phyloP scores from a whole-genome alignment of 2,113 vertebrate genomes.

The Trematocara macrostoma region DNA sequence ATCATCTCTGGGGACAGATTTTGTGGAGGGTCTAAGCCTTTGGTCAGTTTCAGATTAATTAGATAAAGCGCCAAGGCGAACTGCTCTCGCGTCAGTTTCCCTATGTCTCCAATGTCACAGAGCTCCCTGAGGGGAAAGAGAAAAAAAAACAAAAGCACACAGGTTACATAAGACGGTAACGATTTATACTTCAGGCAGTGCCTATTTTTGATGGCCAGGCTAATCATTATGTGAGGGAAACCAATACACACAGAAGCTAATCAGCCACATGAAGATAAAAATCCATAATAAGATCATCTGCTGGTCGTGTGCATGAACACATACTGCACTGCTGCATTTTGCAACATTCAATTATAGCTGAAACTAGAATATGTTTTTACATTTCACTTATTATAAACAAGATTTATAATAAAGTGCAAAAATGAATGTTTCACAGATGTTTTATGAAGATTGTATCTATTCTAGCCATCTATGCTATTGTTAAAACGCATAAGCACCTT shows the following conservation, averaged over 20 bases:
- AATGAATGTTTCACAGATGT: not conserved
- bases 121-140: constrained; percentile 78
- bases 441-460: fast-evolving
- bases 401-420: not conserved
- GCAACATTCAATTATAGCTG: not conserved
- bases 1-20: constrained; percentile 89
- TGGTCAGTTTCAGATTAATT: constrained; percentile 91
- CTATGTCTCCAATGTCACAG: constrained; percentile 90
- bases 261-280: not conserved
- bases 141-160: not conserved
- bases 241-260: not conserved
- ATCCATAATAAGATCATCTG: constrained; percentile 18
- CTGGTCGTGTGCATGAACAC: not conserved
- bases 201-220: constrained; percentile 1
- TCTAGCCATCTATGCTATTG: not conserved
- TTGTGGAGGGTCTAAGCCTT: constrained; percentile 90
- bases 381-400: not conserved
- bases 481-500: fast-evolving
- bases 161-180: constrained; percentile 33
- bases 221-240: not conserved
- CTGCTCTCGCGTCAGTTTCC: constrained; percentile 93
- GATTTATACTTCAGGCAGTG: constrained; percentile 39
- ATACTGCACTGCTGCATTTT: not conserved
- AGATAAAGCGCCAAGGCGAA: constrained; percentile 95
- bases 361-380: not conserved